These are phyloP conservation scores for Cryptus armator DNA, from an alignment of 2,888 invertebrate genomes.

Conservation along the genomic window DNA sequence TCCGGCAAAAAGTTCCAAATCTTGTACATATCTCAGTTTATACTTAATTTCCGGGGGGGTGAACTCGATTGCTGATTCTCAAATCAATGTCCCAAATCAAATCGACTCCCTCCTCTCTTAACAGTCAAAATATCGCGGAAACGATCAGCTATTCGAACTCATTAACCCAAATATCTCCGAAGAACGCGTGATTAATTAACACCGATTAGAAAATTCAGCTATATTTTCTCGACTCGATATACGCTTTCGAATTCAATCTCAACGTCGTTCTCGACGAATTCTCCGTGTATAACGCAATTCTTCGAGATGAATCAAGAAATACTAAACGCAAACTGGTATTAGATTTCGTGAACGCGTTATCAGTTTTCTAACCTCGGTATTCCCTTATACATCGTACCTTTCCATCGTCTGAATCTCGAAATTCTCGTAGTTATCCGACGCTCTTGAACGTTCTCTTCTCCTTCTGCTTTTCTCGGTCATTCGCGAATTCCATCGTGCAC, in stretches of 20 bases:
- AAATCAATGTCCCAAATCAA: too few species aligned
- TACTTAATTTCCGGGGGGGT: too few species aligned
- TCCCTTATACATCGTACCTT: background rate
- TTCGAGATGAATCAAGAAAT: background rate
- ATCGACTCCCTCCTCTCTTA: too few species aligned
- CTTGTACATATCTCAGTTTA: too few species aligned
- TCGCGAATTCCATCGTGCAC: slow-evolving; percentile 1
- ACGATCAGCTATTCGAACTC: background rate
- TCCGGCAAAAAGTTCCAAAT: too few species aligned
- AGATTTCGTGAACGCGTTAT: background rate
- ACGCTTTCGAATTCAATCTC: slow-evolving; percentile 24
- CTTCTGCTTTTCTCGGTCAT: background rate
- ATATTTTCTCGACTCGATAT: background rate
- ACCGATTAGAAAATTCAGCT: background rate
- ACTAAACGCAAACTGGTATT: background rate
- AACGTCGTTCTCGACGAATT: background rate
- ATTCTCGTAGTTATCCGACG: background rate
- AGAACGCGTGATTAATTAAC: slow-evolving; percentile 11
- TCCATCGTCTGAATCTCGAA: background rate
- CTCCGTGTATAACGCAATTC: background rate
- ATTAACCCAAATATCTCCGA: background rate
- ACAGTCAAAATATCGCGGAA: too few species aligned
- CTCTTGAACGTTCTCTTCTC: slow-evolving; percentile 3
- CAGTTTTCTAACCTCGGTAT: background rate
- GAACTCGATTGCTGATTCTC: too few species aligned